A percentile compares a stretch with the other conserved stretches of the same genome.
These are phyloP conservation scores for Punctoribates punctum DNA, from an alignment of 2,888 invertebrate genomes.

Conservation along the genomic window DNA sequence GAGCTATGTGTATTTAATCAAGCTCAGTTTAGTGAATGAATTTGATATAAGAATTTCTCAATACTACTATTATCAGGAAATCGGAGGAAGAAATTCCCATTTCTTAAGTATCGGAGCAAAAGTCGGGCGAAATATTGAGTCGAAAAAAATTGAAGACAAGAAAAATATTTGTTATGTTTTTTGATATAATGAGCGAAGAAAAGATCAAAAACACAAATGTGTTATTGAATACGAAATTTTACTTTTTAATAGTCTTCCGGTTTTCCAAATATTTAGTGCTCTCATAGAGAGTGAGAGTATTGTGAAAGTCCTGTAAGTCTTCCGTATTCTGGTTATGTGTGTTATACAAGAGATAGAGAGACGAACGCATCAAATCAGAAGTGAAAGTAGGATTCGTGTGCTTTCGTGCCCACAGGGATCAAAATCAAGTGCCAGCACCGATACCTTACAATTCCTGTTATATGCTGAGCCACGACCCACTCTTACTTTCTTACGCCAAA, in stretches of 20 bases:
- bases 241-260: no score
- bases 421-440: background rate
- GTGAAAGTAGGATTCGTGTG: conserved; percentile 36
- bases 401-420: conserved; percentile 12
- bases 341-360: conserved; percentile 10
- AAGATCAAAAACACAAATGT: no score
- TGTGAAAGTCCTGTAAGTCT: conserved; percentile 6
- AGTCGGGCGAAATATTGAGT: no score
- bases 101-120: no score
- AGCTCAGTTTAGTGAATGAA: background rate
- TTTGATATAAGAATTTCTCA: background rate
- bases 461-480: conserved; percentile 32
- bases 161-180: no score
- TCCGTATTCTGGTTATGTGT: background rate
- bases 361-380: conserved; percentile 8
- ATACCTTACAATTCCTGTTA: conserved; percentile 10
- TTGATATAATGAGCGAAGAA: no score
- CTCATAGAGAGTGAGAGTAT: background rate
- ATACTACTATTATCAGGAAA: background rate
- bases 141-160: no score
- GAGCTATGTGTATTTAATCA: background rate
- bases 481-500: conserved; percentile 26
- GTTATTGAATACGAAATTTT: no score
- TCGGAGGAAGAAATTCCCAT: background rate
- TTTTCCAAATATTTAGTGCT: no score